A percentile compares a stretch with the other conserved stretches of the same genome.
These are phyloP conservation scores for Macquaria ambigua DNA, from an alignment of 2,113 vertebrate species.

Conservation along the genomic window DNA sequence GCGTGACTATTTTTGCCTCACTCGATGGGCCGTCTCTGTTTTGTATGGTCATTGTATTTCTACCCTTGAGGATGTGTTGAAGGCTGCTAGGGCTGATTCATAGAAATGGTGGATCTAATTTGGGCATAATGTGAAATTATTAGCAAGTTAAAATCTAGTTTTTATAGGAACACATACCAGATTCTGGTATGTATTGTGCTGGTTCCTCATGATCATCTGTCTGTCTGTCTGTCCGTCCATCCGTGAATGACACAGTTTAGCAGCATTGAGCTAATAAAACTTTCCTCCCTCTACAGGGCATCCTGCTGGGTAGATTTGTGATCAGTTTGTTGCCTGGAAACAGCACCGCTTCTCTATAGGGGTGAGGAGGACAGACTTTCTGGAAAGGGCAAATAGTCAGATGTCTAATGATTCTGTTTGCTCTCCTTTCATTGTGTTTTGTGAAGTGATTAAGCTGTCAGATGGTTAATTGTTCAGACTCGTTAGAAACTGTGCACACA, in stretches of 20 bases:
- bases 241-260: background rate
- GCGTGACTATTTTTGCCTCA: background rate
- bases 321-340: conserved; percentile 62
- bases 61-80: background rate
- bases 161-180: background rate
- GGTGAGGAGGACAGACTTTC: conserved; percentile 38
- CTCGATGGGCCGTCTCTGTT: background rate
- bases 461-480: background rate
- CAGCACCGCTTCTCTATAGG: conserved; percentile 41
- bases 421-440: background rate
- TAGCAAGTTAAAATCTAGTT: background rate
- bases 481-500: background rate
- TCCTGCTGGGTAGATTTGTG: conserved; percentile 42
- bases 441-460: background rate
- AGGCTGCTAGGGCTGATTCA: background rate
- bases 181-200: background rate
- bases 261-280: conserved; percentile 18
- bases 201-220: background rate
- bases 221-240: background rate
- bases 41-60: background rate
- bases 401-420: background rate
- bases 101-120: background rate
- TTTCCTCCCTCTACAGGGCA: conserved; percentile 48
- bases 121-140: background rate
- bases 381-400: conserved; percentile 41